phyloP scores from a whole-genome alignment of 2,888 invertebrate species.

The Melinaea menophilus region DNA sequence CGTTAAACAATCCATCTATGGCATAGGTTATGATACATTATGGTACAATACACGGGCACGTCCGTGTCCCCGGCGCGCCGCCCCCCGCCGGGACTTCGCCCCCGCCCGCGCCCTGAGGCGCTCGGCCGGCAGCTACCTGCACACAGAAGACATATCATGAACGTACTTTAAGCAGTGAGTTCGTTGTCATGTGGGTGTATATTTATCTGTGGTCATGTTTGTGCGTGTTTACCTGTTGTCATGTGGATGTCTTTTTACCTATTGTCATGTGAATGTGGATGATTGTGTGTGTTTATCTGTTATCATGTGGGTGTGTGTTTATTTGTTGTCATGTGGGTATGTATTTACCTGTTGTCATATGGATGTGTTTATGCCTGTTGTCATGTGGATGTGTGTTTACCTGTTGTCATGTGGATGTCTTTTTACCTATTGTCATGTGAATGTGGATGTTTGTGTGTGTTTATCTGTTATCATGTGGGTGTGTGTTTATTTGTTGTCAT shows the following conservation, averaged over 20 bases:
- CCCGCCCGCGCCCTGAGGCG: constrained; percentile 11
- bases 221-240: background rate
- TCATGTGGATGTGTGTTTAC: constrained; percentile 3
- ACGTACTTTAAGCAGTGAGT: too few species aligned
- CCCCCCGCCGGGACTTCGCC: constrained; percentile 9
- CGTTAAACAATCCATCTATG: constrained; percentile 65
- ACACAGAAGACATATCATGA: background rate
- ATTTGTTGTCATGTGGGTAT: background rate
- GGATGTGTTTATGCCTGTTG: background rate
- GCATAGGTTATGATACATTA: constrained; percentile 61
- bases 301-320: background rate
- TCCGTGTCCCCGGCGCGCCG: constrained; percentile 22
- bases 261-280: constrained; percentile 16
- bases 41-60: constrained; percentile 45
- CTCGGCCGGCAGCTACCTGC: constrained; percentile 55
- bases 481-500: too few species aligned
- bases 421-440: background rate
- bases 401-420: constrained; percentile 18
- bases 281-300: background rate
- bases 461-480: too few species aligned
- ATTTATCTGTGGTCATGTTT: background rate
- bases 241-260: constrained; percentile 11
- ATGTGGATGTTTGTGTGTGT: background rate
- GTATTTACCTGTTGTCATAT: background rate
- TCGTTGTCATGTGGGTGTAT: background rate